phyloP scores from a whole-genome alignment of 2,888 invertebrate genomes.

The Agrenia bidenticulata region DNA sequence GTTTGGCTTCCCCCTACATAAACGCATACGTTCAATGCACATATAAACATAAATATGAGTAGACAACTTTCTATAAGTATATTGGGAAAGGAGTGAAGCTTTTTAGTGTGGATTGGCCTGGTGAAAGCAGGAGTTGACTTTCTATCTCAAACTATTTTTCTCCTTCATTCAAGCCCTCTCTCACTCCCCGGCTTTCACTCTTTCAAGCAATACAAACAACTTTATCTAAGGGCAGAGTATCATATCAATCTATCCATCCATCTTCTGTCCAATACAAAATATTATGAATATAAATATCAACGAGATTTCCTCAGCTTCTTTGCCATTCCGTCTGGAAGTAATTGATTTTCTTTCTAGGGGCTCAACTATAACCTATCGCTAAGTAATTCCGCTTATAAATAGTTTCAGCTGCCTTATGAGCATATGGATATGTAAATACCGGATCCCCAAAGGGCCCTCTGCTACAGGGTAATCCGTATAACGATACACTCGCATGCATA shows the following conservation, averaged over 20 bases:
- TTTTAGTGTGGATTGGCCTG: too few relatives aligned
- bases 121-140: conserved; percentile 7
- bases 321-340: conserved; percentile 11
- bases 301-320: conserved; percentile 18
- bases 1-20: conserved; percentile 11
- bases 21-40: neutral
- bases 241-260: conserved; percentile 17
- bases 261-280: conserved; percentile 21
- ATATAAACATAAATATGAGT: neutral
- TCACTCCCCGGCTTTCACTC: neutral
- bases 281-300: conserved; percentile 23
- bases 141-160: conserved; percentile 4
- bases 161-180: conserved; percentile 3
- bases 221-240: conserved; percentile 10
- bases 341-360: conserved; percentile 16
- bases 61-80: too few relatives aligned
- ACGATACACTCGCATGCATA: too few relatives aligned
- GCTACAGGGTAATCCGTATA: too few relatives aligned
- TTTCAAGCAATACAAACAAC: conserved; percentile 22
- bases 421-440: too few relatives aligned
- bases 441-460: too few relatives aligned
- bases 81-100: too few relatives aligned
- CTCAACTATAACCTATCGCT: neutral
- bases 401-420: too few relatives aligned
- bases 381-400: too few relatives aligned